Conservation (phyloP, 2,113 vertebrate species). For the Dunckerocampus dactyliophorus region DNA sequence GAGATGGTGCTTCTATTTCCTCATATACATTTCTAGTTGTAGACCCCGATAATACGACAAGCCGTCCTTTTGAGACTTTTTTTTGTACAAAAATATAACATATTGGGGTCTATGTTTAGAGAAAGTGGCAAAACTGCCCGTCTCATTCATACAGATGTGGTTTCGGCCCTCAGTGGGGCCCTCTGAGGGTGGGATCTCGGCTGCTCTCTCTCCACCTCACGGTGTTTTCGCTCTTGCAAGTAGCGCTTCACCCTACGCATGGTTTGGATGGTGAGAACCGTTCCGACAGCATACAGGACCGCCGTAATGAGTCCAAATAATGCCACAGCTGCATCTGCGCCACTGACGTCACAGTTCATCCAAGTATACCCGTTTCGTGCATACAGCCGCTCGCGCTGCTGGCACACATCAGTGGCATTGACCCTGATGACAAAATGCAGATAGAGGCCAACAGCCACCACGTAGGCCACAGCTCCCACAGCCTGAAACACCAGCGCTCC, state of each 20-base stretch:
- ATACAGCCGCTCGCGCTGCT: slow-evolving; percentile 74
- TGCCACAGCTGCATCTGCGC: slow-evolving; percentile 75
- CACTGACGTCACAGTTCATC: slow-evolving; percentile 81
- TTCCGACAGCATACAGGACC: slow-evolving; percentile 69
- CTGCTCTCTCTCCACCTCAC: slow-evolving; percentile 23
- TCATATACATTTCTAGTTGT: too few relatives aligned
- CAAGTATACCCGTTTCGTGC: slow-evolving; percentile 78
- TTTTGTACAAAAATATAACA: too few relatives aligned
- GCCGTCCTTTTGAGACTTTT: too few relatives aligned
- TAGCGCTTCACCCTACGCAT: slow-evolving; percentile 55
- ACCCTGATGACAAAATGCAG: slow-evolving; percentile 78
- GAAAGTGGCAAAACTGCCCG: too few relatives aligned
- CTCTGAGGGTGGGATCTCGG: slow-evolving; percentile 5
- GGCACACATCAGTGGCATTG: slow-evolving; percentile 79
- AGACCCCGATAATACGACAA: too few relatives aligned
- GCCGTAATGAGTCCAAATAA: slow-evolving; percentile 73
- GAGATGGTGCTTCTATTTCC: too few relatives aligned
- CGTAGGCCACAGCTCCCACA: slow-evolving; percentile 63
- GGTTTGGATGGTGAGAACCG: slow-evolving; percentile 64
- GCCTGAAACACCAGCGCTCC: slow-evolving; percentile 74
- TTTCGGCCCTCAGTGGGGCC: slow-evolving; percentile 28
- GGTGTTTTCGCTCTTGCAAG: slow-evolving; percentile 34
- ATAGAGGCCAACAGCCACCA: slow-evolving; percentile 79
- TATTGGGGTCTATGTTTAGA: background rate
- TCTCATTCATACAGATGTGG: slow-evolving; percentile 35